A percentile compares a stretch with the other conserved stretches of the same genome.
phyloP scores from a whole-genome alignment of 2,888 invertebrate species.

The Chouioia cunea region DNA sequence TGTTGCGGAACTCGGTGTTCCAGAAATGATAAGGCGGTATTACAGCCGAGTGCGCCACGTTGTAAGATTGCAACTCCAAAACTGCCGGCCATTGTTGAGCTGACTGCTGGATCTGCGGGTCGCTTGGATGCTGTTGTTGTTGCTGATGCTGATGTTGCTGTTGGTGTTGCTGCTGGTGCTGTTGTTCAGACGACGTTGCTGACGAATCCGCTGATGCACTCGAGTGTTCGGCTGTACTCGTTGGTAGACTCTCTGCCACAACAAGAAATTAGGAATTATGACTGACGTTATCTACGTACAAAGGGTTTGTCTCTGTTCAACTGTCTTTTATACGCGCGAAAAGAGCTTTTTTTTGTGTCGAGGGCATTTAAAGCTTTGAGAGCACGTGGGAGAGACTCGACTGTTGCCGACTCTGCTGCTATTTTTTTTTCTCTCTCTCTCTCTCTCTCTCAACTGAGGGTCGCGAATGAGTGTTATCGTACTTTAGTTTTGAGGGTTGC shows the following conservation, averaged over 20 bases:
- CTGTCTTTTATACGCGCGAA: no score
- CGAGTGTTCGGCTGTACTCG: conserved; percentile 79
- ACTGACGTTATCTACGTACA: no score
- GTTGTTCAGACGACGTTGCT: conserved; percentile 65
- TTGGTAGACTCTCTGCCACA: conserved; percentile 82
- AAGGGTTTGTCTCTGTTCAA: no score
- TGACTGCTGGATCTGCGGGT: conserved; percentile 79
- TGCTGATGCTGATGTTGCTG: conserved; percentile 20
- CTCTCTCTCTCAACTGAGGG: no score
- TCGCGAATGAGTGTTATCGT: no score
- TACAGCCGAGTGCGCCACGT: conserved; percentile 85
- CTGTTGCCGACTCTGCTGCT: no score
- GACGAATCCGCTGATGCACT: conserved; percentile 71
- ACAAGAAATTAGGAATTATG: conserved; percentile 5
- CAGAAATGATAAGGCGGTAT: conserved; percentile 93
- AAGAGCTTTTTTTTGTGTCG: no score
- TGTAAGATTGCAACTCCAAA: conserved; percentile 86
- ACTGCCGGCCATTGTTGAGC: conserved; percentile 84
- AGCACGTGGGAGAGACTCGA: no score
- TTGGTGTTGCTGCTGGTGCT: conserved; percentile 20
- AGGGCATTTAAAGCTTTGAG: no score
- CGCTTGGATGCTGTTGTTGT: conserved; percentile 65
- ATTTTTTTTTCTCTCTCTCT: no score
- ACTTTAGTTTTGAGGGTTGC: no score
- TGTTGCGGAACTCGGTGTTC: conserved; percentile 93